Percentiles rank a stretch among this genome's conserved stretches.
These are phyloP conservation scores for Callionymus lyra DNA, from an alignment of 2,113 vertebrate species.

Conservation along the genomic window DNA sequence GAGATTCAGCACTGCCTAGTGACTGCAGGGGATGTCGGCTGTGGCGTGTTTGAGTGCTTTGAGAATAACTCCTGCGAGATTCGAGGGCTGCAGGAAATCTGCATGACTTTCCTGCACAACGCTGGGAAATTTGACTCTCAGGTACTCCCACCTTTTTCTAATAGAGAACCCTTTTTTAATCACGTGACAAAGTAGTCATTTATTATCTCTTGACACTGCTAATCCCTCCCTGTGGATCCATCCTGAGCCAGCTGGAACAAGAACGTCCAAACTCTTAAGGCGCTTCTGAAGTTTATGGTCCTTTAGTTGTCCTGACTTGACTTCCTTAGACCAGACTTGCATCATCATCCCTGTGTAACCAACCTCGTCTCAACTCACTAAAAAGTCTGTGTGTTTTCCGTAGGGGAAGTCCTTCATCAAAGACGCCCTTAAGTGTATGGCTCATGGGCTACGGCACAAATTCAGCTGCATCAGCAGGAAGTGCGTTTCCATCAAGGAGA, in stretches of 20 bases:
- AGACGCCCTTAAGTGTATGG: conserved; percentile 94
- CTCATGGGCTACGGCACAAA: conserved; percentile 87
- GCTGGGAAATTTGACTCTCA: conserved; percentile 99
- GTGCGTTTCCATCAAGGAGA: conserved; percentile 94
- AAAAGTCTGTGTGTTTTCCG: conserved; percentile 25
- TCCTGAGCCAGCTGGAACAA: conserved; percentile 42
- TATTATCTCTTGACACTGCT: conserved; percentile 22
- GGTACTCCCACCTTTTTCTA: conserved; percentile 65
- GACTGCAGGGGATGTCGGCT: conserved; percentile 92
- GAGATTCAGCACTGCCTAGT: conserved; percentile 98
- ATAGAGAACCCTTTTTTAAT: too few relatives aligned
- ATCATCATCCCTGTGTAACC: too few relatives aligned
- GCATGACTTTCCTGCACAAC: conserved; percentile 97
- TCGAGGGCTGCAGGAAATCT: conserved; percentile 94
- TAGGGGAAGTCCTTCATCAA: conserved; percentile 99
- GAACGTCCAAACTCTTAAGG: too few relatives aligned
- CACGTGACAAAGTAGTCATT: too few relatives aligned
- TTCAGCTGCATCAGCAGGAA: conserved; percentile 98
- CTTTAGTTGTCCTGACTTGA: too few relatives aligned
- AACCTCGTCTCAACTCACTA: neutral
- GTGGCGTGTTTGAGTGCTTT: conserved; percentile 97
- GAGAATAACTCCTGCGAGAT: conserved; percentile 99
- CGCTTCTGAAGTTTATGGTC: too few relatives aligned
- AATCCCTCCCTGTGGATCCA: conserved; percentile 24
- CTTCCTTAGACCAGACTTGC: too few relatives aligned